Conservation (phyloP, 2,797 vertebrate species). For the Gallinago stenura region DNA sequence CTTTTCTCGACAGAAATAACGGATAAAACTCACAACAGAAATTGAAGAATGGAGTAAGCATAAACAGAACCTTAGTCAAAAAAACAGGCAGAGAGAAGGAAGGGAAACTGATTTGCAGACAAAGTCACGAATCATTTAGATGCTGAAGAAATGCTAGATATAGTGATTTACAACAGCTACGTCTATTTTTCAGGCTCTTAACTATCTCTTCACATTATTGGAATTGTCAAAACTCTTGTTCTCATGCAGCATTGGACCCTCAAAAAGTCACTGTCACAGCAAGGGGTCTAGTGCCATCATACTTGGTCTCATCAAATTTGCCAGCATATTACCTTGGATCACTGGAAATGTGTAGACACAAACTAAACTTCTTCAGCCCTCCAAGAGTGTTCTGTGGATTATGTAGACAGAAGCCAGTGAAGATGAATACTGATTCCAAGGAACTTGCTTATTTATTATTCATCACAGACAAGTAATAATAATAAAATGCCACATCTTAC, state of each 20-base stretch:
- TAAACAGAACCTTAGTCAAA: background rate
- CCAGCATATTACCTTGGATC: background rate
- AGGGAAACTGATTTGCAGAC: background rate
- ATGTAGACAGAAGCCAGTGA: slow-evolving; percentile 19
- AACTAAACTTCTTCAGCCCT: background rate
- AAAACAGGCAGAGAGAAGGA: background rate
- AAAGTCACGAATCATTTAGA: background rate
- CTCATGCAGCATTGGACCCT: accelerated
- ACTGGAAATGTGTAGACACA: background rate
- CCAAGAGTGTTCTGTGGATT: background rate
- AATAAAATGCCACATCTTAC: slow-evolving; percentile 37
- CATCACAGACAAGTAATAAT: slow-evolving; percentile 44
- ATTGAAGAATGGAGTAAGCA: background rate
- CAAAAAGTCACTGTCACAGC: background rate
- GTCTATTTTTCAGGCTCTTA: background rate
- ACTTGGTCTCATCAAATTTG: background rate
- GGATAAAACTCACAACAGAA: background rate
- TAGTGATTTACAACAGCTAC: background rate
- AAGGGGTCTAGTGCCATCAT: background rate
- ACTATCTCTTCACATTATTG: background rate
- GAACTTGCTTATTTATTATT: slow-evolving; percentile 70
- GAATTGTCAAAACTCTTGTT: background rate
- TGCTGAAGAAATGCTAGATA: background rate
- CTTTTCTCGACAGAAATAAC: background rate
- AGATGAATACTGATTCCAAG: slow-evolving; percentile 41